Conservation (phyloP, 2,888 invertebrate species). For the Deroplatys truncata region DNA sequence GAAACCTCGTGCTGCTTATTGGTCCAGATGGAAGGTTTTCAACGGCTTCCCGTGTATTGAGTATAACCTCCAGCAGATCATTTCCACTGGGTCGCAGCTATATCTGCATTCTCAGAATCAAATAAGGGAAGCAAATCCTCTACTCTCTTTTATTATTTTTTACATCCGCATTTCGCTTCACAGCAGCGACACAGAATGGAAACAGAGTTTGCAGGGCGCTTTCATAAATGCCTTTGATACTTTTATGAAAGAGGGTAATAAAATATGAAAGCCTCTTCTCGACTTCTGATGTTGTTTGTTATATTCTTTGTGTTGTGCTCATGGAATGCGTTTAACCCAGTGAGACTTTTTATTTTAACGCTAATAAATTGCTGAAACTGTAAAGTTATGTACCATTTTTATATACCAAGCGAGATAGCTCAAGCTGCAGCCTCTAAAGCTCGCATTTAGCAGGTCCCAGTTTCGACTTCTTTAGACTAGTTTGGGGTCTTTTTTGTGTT, state of each 20-base stretch:
- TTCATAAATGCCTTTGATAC: not conserved
- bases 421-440: too few species aligned
- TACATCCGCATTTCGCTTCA: not conserved
- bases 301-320: not conserved
- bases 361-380: too few species aligned
- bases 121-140: not conserved
- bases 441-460: too few species aligned
- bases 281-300: not conserved
- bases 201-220: not conserved
- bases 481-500: too few species aligned
- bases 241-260: not conserved
- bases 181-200: not conserved
- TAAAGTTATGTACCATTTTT: too few species aligned
- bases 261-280: not conserved
- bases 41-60: not conserved
- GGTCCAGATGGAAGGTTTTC: not conserved
- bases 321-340: too few species aligned
- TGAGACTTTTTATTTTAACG: too few species aligned
- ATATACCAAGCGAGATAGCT: too few species aligned
- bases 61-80: not conserved
- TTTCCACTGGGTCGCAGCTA: not conserved
- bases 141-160: not conserved
- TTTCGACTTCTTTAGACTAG: too few species aligned
- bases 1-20: not conserved
- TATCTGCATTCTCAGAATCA: not conserved